Evolutionary conservation across 2,888 invertebrate species (phyloP).

Genomic region (Heliconius ethilla): DNA sequence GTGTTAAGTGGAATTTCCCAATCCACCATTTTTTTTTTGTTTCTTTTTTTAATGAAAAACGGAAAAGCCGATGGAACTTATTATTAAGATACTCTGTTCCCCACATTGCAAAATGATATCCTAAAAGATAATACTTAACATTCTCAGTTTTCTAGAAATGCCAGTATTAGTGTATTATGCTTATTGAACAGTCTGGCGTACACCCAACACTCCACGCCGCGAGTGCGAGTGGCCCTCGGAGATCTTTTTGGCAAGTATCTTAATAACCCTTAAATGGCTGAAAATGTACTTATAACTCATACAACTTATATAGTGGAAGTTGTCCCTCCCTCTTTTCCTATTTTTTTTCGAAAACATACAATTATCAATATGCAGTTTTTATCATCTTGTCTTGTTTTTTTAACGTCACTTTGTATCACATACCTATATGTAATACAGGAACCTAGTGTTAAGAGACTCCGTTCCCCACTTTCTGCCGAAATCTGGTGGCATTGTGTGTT

Average conservation of each 20-base stretch:
- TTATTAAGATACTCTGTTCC: no score
- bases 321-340: not conserved
- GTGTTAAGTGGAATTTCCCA: no score
- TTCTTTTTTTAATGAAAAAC: no score
- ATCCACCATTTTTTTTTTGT: no score
- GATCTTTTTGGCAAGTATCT: slow-evolving; percentile 24
- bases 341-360: not conserved
- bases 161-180: slow-evolving; percentile 3
- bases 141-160: slow-evolving; percentile 5
- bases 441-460: no score
- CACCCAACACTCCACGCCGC: slow-evolving; percentile 3
- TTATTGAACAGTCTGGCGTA: slow-evolving; percentile 21
- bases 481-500: no score
- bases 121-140: not conserved
- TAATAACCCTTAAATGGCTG: slow-evolving; percentile 22
- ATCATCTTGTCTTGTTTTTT: no score
- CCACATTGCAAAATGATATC: not conserved
- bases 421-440: not conserved
- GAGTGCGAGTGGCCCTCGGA: slow-evolving; percentile 21
- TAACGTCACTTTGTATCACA: no score
- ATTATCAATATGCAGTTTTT: not conserved
- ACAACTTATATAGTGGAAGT: not conserved
- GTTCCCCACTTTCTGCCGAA: not conserved
- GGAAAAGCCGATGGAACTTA: no score
- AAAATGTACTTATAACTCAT: slow-evolving; percentile 1